Conservation (phyloP, 2,113 vertebrate species). For the Eonycteris spelaea region DNA sequence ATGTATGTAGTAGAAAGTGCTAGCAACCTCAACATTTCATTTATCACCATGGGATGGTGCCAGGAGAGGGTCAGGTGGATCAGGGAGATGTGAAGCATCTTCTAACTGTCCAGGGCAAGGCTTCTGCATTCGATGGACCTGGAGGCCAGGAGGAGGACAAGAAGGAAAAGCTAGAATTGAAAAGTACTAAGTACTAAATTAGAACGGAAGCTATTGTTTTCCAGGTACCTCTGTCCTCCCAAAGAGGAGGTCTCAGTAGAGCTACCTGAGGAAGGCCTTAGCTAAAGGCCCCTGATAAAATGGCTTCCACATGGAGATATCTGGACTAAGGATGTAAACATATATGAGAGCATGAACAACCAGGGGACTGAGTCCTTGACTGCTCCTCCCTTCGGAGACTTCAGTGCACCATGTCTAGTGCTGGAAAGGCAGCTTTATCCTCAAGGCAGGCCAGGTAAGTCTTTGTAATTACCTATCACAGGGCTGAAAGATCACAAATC, state of each 20-base stretch:
- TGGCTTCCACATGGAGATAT: background rate
- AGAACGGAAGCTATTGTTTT: background rate
- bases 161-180: background rate
- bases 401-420: background rate
- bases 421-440: background rate
- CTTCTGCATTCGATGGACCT: background rate
- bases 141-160: no score
- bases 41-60: background rate
- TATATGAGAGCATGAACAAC: background rate
- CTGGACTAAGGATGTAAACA: background rate
- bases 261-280: background rate
- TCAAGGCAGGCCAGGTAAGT: background rate
- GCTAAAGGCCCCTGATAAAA: background rate
- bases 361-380: background rate
- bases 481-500: background rate
- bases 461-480: background rate
- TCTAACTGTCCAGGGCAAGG: background rate
- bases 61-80: background rate
- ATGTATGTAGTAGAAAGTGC: background rate
- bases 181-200: background rate
- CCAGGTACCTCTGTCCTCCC: background rate
- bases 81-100: background rate
- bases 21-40: background rate
- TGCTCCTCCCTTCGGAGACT: background rate
- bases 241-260: background rate